Evolutionary conservation across 2,113 vertebrate species (phyloP).

Genomic region (Sebastes fasciatus): DNA sequence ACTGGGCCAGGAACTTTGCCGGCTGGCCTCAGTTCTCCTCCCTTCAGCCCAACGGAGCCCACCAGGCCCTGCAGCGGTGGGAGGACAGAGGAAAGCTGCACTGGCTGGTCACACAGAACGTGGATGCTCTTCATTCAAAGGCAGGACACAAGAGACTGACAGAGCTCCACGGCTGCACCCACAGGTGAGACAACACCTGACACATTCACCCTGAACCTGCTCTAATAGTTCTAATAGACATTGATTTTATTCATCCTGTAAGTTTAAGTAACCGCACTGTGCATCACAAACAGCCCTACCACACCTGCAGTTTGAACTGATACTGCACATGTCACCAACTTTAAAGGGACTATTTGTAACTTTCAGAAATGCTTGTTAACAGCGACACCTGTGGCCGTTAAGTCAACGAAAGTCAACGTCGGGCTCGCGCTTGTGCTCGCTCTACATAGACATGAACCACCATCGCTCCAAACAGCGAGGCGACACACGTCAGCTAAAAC

Average conservation of each 20-base stretch:
- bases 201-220: background rate
- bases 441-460: no score
- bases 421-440: no score
- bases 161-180: constrained; percentile 92
- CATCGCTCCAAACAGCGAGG: no score
- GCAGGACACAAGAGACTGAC: constrained; percentile 91
- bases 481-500: no score
- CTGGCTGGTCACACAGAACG: constrained; percentile 98
- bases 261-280: background rate
- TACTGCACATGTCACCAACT: background rate
- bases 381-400: no score
- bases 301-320: background rate
- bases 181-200: constrained; percentile 85
- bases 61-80: constrained; percentile 88
- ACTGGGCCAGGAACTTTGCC: constrained; percentile 97
- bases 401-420: no score
- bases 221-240: background rate
- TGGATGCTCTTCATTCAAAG: constrained; percentile 94
- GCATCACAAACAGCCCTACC: no score
- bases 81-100: constrained; percentile 89
- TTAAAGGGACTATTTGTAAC: background rate
- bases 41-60: constrained; percentile 89
- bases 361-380: no score
- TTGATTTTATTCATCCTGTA: background rate
- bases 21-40: constrained; percentile 96